A percentile compares a stretch with the other conserved stretches of the same genome.
Evolutionary conservation across 2,888 invertebrate species (phyloP).

Genomic region (Eucera pruinosa): DNA sequence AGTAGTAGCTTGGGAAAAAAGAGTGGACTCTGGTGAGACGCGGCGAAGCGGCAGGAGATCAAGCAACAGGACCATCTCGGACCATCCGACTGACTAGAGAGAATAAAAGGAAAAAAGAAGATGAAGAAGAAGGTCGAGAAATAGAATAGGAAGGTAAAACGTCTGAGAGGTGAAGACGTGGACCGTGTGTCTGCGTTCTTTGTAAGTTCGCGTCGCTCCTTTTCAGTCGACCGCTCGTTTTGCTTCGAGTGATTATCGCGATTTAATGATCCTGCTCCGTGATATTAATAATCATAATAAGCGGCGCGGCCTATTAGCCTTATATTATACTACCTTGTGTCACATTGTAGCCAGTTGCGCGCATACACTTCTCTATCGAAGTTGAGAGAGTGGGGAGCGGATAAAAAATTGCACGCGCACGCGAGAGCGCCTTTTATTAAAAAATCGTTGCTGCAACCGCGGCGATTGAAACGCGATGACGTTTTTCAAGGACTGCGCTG

Average conservation of each 20-base stretch:
- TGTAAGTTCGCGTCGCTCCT: constrained; percentile 3
- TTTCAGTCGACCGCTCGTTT: constrained; percentile 12
- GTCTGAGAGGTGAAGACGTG: neutral
- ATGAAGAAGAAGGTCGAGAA: neutral
- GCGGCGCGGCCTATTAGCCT: constrained; percentile 29
- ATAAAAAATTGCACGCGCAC: neutral
- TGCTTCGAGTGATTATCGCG: constrained; percentile 36
- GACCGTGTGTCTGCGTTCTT: neutral
- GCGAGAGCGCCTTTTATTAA: constrained; percentile 2
- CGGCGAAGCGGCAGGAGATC: constrained; percentile 55
- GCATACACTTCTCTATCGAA: neutral
- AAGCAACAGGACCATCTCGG: constrained; percentile 35
- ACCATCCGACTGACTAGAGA: neutral
- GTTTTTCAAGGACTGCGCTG: constrained; percentile 36
- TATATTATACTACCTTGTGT: constrained; percentile 49
- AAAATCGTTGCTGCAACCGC: constrained; percentile 18
- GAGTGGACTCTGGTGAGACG: constrained; percentile 38
- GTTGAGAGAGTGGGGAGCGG: neutral
- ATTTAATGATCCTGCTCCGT: constrained; percentile 33
- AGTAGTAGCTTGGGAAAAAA: constrained; percentile 64
- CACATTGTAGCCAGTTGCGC: constrained; percentile 31
- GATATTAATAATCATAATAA: constrained; percentile 56
- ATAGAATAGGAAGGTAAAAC: neutral
- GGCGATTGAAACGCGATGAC: constrained; percentile 33
- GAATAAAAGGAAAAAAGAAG: neutral